phyloP scores from a whole-genome alignment of 2,888 invertebrate species.

The Limulus polyphemus region DNA sequence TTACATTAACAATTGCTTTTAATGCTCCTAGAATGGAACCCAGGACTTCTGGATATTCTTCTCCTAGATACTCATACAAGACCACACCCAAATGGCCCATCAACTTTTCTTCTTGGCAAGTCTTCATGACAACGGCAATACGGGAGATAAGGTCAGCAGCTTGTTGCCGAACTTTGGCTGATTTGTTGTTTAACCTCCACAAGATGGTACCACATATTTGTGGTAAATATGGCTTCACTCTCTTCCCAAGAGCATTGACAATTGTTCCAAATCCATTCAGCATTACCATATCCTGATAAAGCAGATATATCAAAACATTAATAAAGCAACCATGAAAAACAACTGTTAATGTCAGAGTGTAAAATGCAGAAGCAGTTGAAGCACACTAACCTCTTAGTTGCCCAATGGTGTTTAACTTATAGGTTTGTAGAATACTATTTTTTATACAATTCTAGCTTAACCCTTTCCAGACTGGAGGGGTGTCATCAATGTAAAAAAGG shows the following conservation, averaged over 20 bases:
- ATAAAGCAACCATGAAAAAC: no score
- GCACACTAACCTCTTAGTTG: no score
- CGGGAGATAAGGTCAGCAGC: conserved; percentile 97
- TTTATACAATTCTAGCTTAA: no score
- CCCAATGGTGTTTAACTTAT: no score
- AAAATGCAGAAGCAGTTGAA: no score
- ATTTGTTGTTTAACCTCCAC: conserved; percentile 99
- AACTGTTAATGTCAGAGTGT: no score
- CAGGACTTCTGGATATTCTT: conserved; percentile 97
- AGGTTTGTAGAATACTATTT: no score
- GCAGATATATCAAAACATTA: no score
- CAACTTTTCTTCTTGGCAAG: conserved; percentile 98
- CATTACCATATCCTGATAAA: conserved; percentile 85
- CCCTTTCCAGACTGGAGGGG: no score
- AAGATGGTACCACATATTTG: conserved; percentile 99
- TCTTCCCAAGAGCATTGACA: conserved; percentile 89
- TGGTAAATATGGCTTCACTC: conserved; percentile 95
- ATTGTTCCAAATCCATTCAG: conserved; percentile 98
- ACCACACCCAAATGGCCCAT: conserved; percentile 99
- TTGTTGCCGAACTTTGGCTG: conserved; percentile 95
- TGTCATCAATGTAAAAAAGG: no score
- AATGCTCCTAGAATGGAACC: conserved; percentile 95
- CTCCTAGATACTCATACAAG: conserved; percentile 95
- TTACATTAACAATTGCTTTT: conserved; percentile 99
- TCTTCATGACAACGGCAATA: conserved; percentile 98